A percentile compares a stretch with the other conserved stretches of the same genome.
phyloP scores from a whole-genome alignment of 2,113 vertebrate genomes.

The Passer montanus region DNA sequence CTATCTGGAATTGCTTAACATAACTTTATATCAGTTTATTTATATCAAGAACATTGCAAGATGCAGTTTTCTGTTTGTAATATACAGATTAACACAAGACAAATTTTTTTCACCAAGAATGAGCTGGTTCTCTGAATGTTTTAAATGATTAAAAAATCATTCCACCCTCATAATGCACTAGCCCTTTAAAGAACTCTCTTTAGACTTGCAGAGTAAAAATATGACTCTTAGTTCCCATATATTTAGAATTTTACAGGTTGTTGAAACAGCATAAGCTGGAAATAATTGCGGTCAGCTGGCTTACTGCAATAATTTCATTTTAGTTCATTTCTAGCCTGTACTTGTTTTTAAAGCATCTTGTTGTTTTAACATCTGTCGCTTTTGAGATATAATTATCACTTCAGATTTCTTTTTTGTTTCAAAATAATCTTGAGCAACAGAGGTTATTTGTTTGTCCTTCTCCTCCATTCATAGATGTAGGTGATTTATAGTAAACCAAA shows the following conservation, averaged over 20 bases:
- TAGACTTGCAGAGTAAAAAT: not conserved
- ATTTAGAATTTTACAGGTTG: constrained; percentile 21
- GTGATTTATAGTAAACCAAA: not conserved
- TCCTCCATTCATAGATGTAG: not conserved
- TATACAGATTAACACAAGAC: not conserved
- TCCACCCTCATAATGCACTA: not conserved
- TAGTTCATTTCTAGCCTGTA: constrained; percentile 18
- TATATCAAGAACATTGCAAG: not conserved
- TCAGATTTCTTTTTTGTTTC: constrained; percentile 31
- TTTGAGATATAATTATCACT: constrained; percentile 33
- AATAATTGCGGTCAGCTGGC: constrained; percentile 20
- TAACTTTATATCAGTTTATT: not conserved
- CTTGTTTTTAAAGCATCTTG: constrained; percentile 30
- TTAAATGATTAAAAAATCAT: not conserved
- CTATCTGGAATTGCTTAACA: not conserved
- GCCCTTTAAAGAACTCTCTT: not conserved
- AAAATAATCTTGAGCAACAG: constrained; percentile 21
- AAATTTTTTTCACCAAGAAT: not conserved
- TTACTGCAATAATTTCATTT: constrained; percentile 4
- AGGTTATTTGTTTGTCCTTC: not conserved
- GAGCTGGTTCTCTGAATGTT: not conserved
- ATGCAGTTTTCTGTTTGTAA: not conserved
- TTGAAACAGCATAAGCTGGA: not conserved
- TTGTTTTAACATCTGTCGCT: constrained; percentile 38
- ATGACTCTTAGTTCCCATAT: not conserved